Evolutionary conservation across 2,113 vertebrate genomes (phyloP), one percentile per base, ranked within the genome.

Genomic region (Chaetorhynchus papuensis): DNA sequence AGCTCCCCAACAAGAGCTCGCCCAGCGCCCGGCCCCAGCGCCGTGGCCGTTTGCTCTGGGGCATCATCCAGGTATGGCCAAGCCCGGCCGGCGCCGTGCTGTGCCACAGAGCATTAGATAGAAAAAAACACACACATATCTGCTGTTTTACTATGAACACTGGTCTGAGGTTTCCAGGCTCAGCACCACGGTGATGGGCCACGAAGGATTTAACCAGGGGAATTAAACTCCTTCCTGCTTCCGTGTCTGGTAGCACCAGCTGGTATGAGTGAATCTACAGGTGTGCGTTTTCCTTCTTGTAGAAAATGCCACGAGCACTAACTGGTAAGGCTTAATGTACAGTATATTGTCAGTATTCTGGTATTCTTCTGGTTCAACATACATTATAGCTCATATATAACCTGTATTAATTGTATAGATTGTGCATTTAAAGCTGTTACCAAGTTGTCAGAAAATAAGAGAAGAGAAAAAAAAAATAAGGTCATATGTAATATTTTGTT

Each of bases 321-420:
- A 97, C 96, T 97, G 97, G 97, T 98, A 97, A 97, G 98, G 98
- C 98, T 98, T 98, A 98, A 98, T 99, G 99, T 99, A 98, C 98
- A 98, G 98, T 99, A 98, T 98, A 98, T 98, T 99, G 98, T 99
- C 99, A 99, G 99, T 99, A 99, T 99, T 99, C 98, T 98, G 98
- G 97, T 98, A 97, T 96, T 98, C 98, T 98, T 98, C 98, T 98
- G 99, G 98, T 99, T 98, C 99, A 98, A 96, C 98, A 98, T 99
- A 99, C 99, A 98, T 99, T 99, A 99, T 98, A 98, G 98, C 98
- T 98, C 98, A 98, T 98, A 99, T 99, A 98, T 99, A 99, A 99
- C 98, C 98, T 99, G 99, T 99, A 99, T 99, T 99, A 99, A 99
- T 98, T 99, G 99, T 99, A 99, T 99, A 99, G 99, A 99, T 99